Evolutionary conservation across 2,797 vertebrate genomes (phyloP), one percentile per base, ranked within the genome.

Genomic region (Masticophis lateralis): DNA sequence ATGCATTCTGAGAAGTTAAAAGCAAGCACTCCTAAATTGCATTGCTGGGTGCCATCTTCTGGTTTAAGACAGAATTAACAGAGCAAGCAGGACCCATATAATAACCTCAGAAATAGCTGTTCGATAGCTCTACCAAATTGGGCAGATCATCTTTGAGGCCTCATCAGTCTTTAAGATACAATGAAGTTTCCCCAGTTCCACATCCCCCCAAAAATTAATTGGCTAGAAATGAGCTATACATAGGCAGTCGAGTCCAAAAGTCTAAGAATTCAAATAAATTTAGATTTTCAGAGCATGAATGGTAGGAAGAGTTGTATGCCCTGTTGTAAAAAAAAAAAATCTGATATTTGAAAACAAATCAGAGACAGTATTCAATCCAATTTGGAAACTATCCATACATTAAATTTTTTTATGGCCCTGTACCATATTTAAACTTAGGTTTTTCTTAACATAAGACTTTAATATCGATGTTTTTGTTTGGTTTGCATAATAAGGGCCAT

Each of bases 1-100:
- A 20, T 20, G 6, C 16, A 6, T 22, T 92, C 57, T n/a, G 37
- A 90, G 43, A 4, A 14, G n/a, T 53, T 92, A 89, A 61, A 92
- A 92, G 66, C 13, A 94, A 11, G 5, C n/a, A 37, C 14, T 51
- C 32, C 86, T 56, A n/a, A 55, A 91, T 2, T 83, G 89, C 22
- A 79, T 86, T 90, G 51, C 55, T 87, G 90, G 90, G 87, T 91
- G 92, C 90, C 92, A 92, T 83, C 94, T 93, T 91, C 90, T 94
- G 94, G 88, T 83, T n/a, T 66, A 37, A 90, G 32, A 74, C n/a
- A 53, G 90, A 88, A 94, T 66, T 57, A 74, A 32, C 90, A 51
- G 25, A 27, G 12, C 14, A 86, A 89, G 89, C 57, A 89, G 22
- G 88, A 59, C 5, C 14, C 63, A 60, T 47, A 22, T 25, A 66